A percentile compares a stretch with the other conserved stretches of the same genome.
phyloP scores from a whole-genome alignment of 1,140 invertebrate species.

The Lepidostoma basale region DNA sequence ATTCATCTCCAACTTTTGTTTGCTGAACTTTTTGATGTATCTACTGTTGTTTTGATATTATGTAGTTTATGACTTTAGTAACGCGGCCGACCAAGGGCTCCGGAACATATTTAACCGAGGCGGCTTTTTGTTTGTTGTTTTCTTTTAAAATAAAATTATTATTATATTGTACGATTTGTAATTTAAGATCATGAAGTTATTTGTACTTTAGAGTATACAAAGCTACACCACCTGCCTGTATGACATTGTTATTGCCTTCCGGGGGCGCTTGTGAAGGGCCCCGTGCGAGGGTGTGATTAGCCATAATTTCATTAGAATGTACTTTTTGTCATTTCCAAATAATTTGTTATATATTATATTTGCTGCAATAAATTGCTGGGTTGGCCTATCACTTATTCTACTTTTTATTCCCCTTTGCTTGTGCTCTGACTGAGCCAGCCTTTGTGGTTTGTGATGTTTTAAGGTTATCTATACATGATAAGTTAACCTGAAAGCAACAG shows the following conservation, averaged over 20 bases:
- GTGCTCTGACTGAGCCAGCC: not conserved
- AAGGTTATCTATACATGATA: not conserved
- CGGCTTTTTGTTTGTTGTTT: slow-evolving; percentile 19
- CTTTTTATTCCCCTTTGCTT: slow-evolving; percentile 10
- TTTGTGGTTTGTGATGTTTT: not conserved
- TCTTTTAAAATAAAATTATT: slow-evolving; percentile 18
- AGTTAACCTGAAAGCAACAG: not conserved
- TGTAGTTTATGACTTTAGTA: slow-evolving; percentile 25
- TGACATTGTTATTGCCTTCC: slow-evolving; percentile 15
- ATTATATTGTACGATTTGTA: slow-evolving; percentile 13
- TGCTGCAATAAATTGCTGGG: slow-evolving; percentile 43
- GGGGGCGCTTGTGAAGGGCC: not conserved
- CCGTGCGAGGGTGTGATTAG: slow-evolving; percentile 4
- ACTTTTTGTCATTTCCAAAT: slow-evolving; percentile 35
- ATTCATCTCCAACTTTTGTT: slow-evolving; percentile 27
- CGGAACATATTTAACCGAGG: slow-evolving; percentile 8
- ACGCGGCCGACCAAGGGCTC: not conserved
- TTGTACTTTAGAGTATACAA: slow-evolving; percentile 21
- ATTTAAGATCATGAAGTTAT: slow-evolving; percentile 6
- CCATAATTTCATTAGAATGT: slow-evolving; percentile 22
- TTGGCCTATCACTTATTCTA: slow-evolving; percentile 37
- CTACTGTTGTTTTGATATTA: slow-evolving; percentile 21
- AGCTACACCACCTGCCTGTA: slow-evolving; percentile 25
- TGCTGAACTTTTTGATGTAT: slow-evolving; percentile 30
- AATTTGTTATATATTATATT: slow-evolving; percentile 37